Base-by-base conservation (phyloP, 2,888 invertebrate species). In the Gnatocerus cornutus region DNA sequence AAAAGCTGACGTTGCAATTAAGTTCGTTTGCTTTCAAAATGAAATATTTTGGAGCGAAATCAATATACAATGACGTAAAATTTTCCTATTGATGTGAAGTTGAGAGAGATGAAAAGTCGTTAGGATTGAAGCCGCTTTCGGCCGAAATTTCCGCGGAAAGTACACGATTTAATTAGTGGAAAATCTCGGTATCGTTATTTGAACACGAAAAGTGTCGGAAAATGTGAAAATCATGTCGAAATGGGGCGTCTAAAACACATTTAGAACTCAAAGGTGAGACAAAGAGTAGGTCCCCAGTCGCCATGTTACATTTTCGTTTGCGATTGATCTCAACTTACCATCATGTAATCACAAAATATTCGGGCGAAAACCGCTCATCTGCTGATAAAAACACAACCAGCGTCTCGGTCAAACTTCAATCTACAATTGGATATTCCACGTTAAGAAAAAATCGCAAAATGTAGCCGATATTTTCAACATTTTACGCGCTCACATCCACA, bases 291-390 rank as follows among this genome's bases (percentile, higher is more conserved):
- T 27, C 50, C 30, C 46, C 43, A 4, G 83, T 71, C 82, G 84
- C 84, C 85, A 86, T 86, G 86, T 87, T 87, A 85, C 85, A 84
- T 85, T 84, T 82, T 78, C 80, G 77, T 77, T 78, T 61, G 80
- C 78, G 80, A 82, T 82, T 80, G 83, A 82, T 81, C 83, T 12
- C 81, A 84, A 87, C 88, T 88, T 86, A 89, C 90, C 90, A 89
- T 89, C 88, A 85, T 87, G 89, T 88, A 89, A 90, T 90, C 89
- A 88, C 87, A 87, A 89, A 87, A 86, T 89, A 88, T 87, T 86
- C 84, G 83, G 83, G 85, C 85, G 85, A 84, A 85, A 83, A 79
- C 81, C 80, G 83, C 85, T 86, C 90, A 90, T 90, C 90, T 87
- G 85, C 80, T 78, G 74, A 76, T 83, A 84, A 85, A 84, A 87